Base-by-base conservation (phyloP, 2,888 invertebrate species). In the Meloe dianella region DNA sequence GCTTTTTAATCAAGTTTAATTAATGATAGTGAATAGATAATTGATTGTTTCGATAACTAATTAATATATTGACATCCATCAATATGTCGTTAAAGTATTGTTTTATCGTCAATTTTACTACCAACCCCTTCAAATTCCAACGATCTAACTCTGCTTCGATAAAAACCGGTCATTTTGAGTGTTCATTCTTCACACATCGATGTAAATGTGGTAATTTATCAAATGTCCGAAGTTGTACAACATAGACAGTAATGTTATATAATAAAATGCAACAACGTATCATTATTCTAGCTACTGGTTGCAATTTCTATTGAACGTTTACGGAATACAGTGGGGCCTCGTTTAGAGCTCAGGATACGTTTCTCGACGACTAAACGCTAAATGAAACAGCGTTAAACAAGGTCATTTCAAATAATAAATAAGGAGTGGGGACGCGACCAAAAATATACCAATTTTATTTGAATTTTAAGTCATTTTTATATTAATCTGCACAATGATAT, bases 161-260 rank as follows among this genome's bases (percentile, higher is more conserved):
- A 64, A 24, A 68, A 68, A 62, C 30, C 54, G 61, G 63, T 66
- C 38, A 68, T 68, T 71, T 71, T 71, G 68, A 71, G 71, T 71
- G 70, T 67, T 65, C 68, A 73, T 74, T 74, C 73, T 74, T 73
- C 73, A 72, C 69, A 74, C 71, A 73, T 71, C 66, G 64, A 73
- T 71, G 74, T 71, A 71, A 71, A 74, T 74, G 72, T 64, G 72
- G 73, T 71, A 73, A 74, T 74, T 74, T 73, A 73, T 73, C 74
- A 74, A 69, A 68, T 62, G 71, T 70, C 71, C 71, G 64, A 72
- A 69, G 67, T 72, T 67, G 70, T 65, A 70, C 63, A 72, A 24
- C 69, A 66, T 68, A 71, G 70, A 71, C 68, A 71, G 56, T 67
- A 69, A 72, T 72, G 66, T 69, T 71, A 65, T 63, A 69, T 68